Percentiles rank a stretch among this genome's conserved stretches.
phyloP scores from a whole-genome alignment of 2,113 vertebrate species.

The Salvelinus namaycush region DNA sequence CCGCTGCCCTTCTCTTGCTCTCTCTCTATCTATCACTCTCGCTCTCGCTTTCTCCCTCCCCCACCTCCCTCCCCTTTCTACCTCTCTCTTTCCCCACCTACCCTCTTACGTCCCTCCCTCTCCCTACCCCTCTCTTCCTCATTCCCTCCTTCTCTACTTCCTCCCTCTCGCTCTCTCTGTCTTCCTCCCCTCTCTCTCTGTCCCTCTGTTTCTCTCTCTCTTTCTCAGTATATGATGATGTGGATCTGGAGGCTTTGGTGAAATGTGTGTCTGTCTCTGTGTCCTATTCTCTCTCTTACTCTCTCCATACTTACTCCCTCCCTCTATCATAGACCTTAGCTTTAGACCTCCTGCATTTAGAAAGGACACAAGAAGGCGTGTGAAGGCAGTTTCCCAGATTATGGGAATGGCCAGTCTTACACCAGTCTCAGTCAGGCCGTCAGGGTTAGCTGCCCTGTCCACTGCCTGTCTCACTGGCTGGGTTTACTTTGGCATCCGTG shows the following conservation, averaged over 20 bases:
- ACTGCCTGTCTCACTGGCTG: conserved; percentile 40
- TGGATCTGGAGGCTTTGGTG: conserved; percentile 91
- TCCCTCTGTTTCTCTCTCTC: too few relatives aligned
- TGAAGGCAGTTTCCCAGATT: conserved; percentile 31
- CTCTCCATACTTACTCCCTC: conserved; percentile 48
- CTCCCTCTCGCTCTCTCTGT: not conserved
- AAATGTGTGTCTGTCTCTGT: conserved; percentile 49
- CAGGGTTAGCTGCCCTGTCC: conserved; percentile 2
- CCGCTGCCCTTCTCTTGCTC: too few relatives aligned
- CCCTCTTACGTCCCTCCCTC: not conserved
- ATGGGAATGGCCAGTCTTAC: conserved; percentile 37
- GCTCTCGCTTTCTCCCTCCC: too few relatives aligned
- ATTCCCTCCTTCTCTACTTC: too few relatives aligned
- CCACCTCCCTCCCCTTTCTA: too few relatives aligned
- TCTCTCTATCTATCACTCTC: too few relatives aligned
- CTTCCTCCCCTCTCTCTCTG: conserved; percentile 1
- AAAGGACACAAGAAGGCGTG: too few relatives aligned
- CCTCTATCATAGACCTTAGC: too few relatives aligned
- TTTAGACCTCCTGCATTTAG: too few relatives aligned
- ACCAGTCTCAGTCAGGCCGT: conserved; percentile 35
- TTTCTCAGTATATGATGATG: conserved; percentile 77
- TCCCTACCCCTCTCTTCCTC: not conserved
- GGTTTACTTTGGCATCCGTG: conserved; percentile 43
- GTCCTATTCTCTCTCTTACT: conserved; percentile 91
- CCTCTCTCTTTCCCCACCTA: not conserved